Evolutionary conservation across 2,888 invertebrate genomes (phyloP), one percentile per base, ranked within the genome.

Genomic region (Lithophane socia): DNA sequence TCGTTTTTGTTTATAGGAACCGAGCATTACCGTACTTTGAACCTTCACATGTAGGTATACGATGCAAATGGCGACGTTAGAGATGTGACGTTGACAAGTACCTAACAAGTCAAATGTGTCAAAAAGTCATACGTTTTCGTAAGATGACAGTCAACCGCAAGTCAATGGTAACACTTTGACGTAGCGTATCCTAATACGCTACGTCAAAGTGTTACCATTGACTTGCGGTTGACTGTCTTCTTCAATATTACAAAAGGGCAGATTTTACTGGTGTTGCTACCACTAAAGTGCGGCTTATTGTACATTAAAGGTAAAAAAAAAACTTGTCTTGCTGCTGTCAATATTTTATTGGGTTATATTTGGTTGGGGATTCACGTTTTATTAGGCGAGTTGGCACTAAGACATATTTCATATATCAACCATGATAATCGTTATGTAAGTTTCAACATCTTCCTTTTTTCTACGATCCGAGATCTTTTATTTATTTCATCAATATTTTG

Each of bases 361-460:
- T 12, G 9, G 56, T 66, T 21, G 4, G 24, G 3, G 4, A 29
- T 37, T 56, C 0, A 68, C 1, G 9, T 37, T n/a, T 61, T 37
- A 37, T n/a, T 16, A 7, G 18, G 12, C 3, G 0, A 68, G n/a
- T 68, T 68, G 63, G 37, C 37, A 61, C 37, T 68, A 42, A 16
- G 24, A 66, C 3, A 44, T 13, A 44, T 70, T 58, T 29, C 5
- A 29, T 67, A 29, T 21, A 29, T 13, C 44, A 54, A 64, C 13
- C 10, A 44, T 54, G 18, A 37, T n/a, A 54, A 21, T 63, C 16
- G 2, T 42, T 13, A 13, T n/a, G 42, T 73, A 13, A 37, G 42
- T 73, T 63, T 74, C 49, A 8, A 49, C 24, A 65, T 16, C 1
- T 58, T 75, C 47, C 60, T 44, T 29, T 52, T 72, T 52, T 52